These are phyloP conservation scores for Drosophila neoperkinsi DNA, from an alignment of 2,888 invertebrate genomes.

Conservation along the genomic window DNA sequence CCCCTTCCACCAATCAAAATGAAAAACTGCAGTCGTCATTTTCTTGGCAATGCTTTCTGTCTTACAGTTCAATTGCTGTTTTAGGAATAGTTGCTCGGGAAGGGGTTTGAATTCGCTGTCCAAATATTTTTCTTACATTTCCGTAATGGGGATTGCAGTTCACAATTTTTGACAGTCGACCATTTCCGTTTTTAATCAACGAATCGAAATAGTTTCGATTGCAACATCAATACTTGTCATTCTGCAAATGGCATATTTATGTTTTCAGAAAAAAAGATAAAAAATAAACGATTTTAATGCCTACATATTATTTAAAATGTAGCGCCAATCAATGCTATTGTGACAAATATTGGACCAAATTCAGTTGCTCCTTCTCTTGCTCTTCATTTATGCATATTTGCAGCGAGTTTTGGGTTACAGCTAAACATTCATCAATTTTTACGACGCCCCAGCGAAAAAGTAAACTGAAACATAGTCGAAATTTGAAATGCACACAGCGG, in stretches of 20 bases:
- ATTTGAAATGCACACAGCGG: slow-evolving; percentile 48
- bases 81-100: neutral
- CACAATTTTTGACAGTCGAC: slow-evolving; percentile 52
- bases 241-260: slow-evolving; percentile 49
- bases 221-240: slow-evolving; percentile 72
- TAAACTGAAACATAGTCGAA: slow-evolving; percentile 16
- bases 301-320: slow-evolving; percentile 63
- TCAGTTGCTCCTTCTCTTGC: neutral
- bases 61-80: slow-evolving; percentile 66
- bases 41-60: slow-evolving; percentile 67
- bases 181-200: slow-evolving; percentile 61
- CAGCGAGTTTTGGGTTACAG: slow-evolving; percentile 12
- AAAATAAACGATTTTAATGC: slow-evolving; percentile 30
- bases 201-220: slow-evolving; percentile 63
- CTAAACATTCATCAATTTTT: slow-evolving; percentile 73
- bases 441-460: slow-evolving; percentile 68
- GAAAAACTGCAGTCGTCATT: slow-evolving; percentile 69
- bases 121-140: slow-evolving; percentile 66
- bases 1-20: slow-evolving; percentile 5
- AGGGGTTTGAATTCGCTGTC: slow-evolving; percentile 20
- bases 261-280: slow-evolving; percentile 16
- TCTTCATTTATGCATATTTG: slow-evolving; percentile 25
- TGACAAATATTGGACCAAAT: slow-evolving; percentile 34
- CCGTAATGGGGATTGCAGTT: slow-evolving; percentile 40
- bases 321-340: slow-evolving; percentile 64